Base-by-base conservation (phyloP, 2,113 vertebrate genomes). In the Ailuropoda melanoleuca region DNA sequence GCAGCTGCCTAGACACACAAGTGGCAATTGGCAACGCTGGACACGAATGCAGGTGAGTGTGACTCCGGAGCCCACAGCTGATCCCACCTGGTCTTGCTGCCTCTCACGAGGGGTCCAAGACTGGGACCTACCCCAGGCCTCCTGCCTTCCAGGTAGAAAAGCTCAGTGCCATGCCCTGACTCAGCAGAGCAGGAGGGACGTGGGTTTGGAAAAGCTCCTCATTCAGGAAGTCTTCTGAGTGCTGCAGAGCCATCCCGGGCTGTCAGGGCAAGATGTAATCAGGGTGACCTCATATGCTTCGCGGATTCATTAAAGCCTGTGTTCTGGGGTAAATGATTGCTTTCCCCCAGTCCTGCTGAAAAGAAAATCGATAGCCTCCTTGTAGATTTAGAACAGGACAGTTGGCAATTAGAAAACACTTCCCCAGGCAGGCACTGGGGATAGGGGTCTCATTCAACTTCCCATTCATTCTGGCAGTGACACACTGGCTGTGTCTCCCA, bases 261-360 rank as follows among this genome's bases (percentile, higher is more conserved):
- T 97, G 93, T 92, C 95, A 72, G 84, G 74, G 66, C 53, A 82
- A 88, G 93, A 96, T 80, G 90, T 96, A 95, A 97, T 97, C 96
- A 94, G 96, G 70, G 90, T 97, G 98, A 97, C 94, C 97, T 93
- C 95, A 7, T 60, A 55, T 60, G 92, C 95, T 90, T 95, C 98
- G 95, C 24, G 10, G 96, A 98, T 96, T 97, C 97, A 97, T 98
- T 97, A 97, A 97, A 96, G 89, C 74, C 82, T 17, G 17, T 89
- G 89, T 97, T 96, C 98, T 81, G 88, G 94, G 95, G 88, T 97
- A 97, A 97, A 96, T 70, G 91, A 96, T 93, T 84, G 95, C 95
- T 96, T 97, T 93, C 87, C 97, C 90, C 96, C 34, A 64, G 70
- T 90, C 89, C 93, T 78, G 86, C 78, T 93, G 93, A 97, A 98